A percentile compares a stretch with the other conserved stretches of the same genome.
phyloP scores from a whole-genome alignment of 2,113 vertebrate species.

The Emydocephalus ijimae region DNA sequence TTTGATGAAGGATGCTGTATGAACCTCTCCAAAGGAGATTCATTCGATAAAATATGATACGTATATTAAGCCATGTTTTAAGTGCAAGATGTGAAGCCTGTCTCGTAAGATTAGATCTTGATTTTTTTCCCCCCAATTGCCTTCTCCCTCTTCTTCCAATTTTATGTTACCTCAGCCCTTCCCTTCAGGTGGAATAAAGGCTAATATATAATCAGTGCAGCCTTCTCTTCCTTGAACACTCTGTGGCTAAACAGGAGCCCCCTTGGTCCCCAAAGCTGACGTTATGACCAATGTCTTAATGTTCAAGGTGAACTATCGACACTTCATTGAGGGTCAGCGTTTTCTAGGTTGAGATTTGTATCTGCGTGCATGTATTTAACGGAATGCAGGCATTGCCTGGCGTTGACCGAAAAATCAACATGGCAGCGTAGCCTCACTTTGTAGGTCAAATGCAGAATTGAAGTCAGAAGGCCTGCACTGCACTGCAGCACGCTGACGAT shows the following conservation, averaged over 20 bases:
- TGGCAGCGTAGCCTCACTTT: constrained; percentile 9
- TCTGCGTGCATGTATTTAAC: background rate
- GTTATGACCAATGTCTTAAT: background rate
- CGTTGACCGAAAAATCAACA: background rate
- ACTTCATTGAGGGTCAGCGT: background rate
- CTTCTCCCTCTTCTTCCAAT: background rate
- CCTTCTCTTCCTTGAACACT: background rate
- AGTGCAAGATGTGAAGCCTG: background rate
- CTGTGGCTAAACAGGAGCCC: background rate
- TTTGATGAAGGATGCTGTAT: background rate
- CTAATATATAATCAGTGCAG: background rate
- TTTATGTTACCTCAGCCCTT: background rate
- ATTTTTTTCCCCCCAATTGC: background rate
- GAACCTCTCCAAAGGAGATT: background rate
- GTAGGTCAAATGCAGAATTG: background rate
- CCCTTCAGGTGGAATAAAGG: background rate
- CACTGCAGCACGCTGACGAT: background rate
- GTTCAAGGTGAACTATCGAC: background rate
- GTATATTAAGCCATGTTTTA: background rate
- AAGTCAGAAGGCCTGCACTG: background rate
- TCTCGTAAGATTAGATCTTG: background rate
- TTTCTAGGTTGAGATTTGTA: background rate
- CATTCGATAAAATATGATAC: background rate
- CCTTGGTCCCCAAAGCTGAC: background rate
- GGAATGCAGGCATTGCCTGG: background rate